Base-by-base conservation (phyloP, 2,113 vertebrate genomes). In the Crotophaga sulcirostris region DNA sequence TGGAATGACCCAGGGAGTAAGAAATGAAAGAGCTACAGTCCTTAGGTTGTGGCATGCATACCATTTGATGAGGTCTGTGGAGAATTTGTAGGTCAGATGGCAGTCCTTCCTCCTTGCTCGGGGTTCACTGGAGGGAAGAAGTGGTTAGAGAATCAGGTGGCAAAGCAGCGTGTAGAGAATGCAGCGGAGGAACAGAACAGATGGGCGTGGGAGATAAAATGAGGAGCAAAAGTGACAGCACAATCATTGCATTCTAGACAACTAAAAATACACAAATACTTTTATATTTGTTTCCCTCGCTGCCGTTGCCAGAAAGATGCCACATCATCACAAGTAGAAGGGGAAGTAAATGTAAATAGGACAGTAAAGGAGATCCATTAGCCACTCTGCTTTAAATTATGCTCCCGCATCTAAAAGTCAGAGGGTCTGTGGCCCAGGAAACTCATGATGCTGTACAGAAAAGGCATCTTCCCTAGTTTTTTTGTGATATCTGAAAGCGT, bases 261-360 rank as follows among this genome's bases (percentile, higher is more conserved):
- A 87, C 96, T 94, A 96, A 96, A 95, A 97, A 95, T 96, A 96
- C 52, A 92, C 86, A 94, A 94, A 96, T 96, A 82, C 80, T 81
- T 95, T 93, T 84, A 70, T 95, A 93, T 96, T 96, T 93, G 54
- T 93, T 96, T 95, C 79, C 45, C 36, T 86, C 2, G 1, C 40
- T 72, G 89, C 70, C 31, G 44, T 90, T 96, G 88, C 92, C 93
- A 97, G 90, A 72, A 86, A 87, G 85, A 90, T 84, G 69, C 75
- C 45, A 0, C 49, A 89, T 72, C 73, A 92, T 84, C 62, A 40
- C 21, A 45, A 93, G 87, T 18, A 73, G 70, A 74, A 82, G 23
- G 52, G 83, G 58, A 80, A 33, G 21, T 3, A 85, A 74, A 45
- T 36, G 55, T 33, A 82, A 74, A 77, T 24, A 76, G 56, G 85